Conservation (phyloP, 2,113 vertebrate species). For the Stegostoma tigrinum region DNA sequence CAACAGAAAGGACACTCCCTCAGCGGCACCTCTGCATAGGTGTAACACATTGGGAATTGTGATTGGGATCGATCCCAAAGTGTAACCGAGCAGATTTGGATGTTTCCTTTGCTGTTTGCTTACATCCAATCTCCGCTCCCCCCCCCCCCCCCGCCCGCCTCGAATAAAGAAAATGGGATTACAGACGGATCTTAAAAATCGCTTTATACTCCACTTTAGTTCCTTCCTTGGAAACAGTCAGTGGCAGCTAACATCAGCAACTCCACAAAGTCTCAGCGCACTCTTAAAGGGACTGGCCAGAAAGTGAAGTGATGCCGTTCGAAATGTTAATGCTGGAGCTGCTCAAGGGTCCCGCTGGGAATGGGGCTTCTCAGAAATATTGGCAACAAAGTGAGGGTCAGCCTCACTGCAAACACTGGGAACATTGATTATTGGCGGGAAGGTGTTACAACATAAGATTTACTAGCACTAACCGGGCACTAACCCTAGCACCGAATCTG, state of each 20-base stretch:
- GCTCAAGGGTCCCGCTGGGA: neutral
- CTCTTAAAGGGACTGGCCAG: neutral
- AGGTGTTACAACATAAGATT: neutral
- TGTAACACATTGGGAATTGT: neutral
- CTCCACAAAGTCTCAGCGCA: neutral
- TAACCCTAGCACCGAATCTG: too few species aligned
- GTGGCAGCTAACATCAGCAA: neutral
- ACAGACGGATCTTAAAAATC: neutral
- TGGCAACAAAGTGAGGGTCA: neutral
- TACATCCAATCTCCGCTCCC: neutral
- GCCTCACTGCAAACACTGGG: neutral
- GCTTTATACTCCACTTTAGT: neutral
- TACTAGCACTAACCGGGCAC: neutral
- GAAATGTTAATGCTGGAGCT: neutral
- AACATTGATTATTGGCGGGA: neutral
- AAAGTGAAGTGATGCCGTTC: neutral
- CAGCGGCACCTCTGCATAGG: neutral
- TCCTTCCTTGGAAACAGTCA: neutral
- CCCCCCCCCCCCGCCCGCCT: too few species aligned
- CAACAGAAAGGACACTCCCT: neutral
- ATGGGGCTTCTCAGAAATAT: neutral
- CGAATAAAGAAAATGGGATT: neutral
- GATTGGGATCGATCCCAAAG: neutral
- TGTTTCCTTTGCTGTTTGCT: rapidly evolving
- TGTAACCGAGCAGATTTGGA: neutral